Evolutionary conservation across 2,797 vertebrate genomes (phyloP), one percentile per base, ranked within the genome.

Genomic region (Danionella dracula): DNA sequence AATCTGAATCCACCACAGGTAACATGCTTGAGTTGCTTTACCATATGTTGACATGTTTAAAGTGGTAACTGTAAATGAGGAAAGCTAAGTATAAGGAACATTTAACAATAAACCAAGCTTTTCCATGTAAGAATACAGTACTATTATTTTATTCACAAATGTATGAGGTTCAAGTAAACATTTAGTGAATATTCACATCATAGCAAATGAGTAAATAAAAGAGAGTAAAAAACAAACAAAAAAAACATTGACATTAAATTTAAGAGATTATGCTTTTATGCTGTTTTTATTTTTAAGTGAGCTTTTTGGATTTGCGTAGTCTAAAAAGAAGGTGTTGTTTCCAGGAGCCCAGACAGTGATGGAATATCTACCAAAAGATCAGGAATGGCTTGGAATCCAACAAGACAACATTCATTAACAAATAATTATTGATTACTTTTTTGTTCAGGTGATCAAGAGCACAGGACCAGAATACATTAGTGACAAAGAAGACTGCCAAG

Each of bases 1-100:
- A 31, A 37, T 79, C 68, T 73, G 37, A 60, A 79, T 78, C 66
- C 50, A 49, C 63, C 65, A 56, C 80, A 79, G 78, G 75, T 68
- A 71, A 78, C 60, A 70, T 48, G 66, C 70, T 76, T 72, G 50
- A 60, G 68, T 65, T 57, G 42, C 40, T 27, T 44, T 59, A 63
- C 68, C 77, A 81, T 79, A 74, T 79, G 78, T 74, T 44, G 34
- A 46, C 54, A 53, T 66, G 71, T 59, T 61, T 65, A 69, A 16
- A 57, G 67, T 74, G n/a, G n/a, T n/a, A n/a, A n/a, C 82, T 78
- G 75, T 75, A 70, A 8, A 11, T 67, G 46, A 77, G 57, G 38
- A 57, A 70, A 46, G 60, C 56, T 71, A 74, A 45, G 57, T 74
- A 61, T 56, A 45, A 21, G n/a, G n/a, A n/a, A 21, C 31, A 31